Evolutionary conservation across 2,113 vertebrate species (phyloP), one percentile per base, ranked within the genome.

Genomic region (Fukomys damarensis): DNA sequence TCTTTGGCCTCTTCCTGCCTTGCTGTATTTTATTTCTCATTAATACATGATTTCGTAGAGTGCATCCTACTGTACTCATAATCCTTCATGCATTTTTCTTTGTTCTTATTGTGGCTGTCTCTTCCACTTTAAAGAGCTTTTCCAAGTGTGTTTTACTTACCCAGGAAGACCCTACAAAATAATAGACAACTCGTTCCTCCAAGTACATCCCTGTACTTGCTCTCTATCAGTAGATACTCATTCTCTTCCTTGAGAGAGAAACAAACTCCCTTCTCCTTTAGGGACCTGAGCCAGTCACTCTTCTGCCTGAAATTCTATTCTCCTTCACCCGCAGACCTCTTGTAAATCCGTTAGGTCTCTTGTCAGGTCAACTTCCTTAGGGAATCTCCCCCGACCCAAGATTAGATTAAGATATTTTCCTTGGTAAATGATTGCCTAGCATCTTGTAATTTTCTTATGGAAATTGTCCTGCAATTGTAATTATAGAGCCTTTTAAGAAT

Each of bases 321-420:
- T 89, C 83, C 46, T 66, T 92, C 19, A 54, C 56, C 65, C 41
- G 12, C 5, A 74, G 63, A 89, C 95, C 76, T 87, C 61, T 13
- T 89, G 35, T 13, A 70, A 0, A 38, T 82, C 28, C 28, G 86
- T 91, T 74, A 54, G 24, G 74, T 94, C 41, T 91, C 41, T 10
- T 63, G 41, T 92, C 61, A 81, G 26, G 68, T 72, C 92, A 70
- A 12, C 68, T 94, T 93, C 66, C 83, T 80, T 84, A 92, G 35
- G 52, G 63, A 89, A 22, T 92, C 35, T 72, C 24, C 43, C 41
- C n/a, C 28, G 66, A 49, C 26, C 28, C 46, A 41, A 92, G 82
- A 79, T 93, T 88, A 43, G 66, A 91, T 79, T 79, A 96, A 65
- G 77, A n/a, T 95, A 86, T 89, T 95, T 95, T 91, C 49, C 58